These are phyloP conservation scores for Coenonympha arcania DNA, from an alignment of 2,888 invertebrate species.

Conservation along the genomic window DNA sequence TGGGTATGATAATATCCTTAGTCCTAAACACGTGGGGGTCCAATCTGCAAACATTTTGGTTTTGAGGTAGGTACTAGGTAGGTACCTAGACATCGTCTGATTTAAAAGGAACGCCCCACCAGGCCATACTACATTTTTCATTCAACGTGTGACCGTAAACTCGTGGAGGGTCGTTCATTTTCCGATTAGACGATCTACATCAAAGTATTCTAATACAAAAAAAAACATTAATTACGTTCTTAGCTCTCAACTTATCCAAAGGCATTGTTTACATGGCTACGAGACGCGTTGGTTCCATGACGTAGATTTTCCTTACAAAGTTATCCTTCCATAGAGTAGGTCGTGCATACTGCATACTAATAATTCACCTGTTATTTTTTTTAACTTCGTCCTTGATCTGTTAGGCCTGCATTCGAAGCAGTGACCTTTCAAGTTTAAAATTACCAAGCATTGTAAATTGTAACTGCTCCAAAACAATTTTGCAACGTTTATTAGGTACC, in stretches of 20 bases:
- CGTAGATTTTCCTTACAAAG: neutral
- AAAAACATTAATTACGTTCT: neutral
- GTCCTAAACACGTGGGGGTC: too few relatives aligned
- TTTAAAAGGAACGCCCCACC: too few relatives aligned
- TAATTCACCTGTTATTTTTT: slow-evolving; percentile 5
- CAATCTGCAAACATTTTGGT: too few relatives aligned
- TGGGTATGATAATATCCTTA: too few relatives aligned
- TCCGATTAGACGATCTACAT: too few relatives aligned
- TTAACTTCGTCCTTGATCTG: slow-evolving; percentile 4
- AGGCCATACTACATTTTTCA: too few relatives aligned
- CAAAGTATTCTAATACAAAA: too few relatives aligned
- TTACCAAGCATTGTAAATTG: neutral
- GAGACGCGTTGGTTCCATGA: slow-evolving; percentile 1
- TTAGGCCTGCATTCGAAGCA: neutral
- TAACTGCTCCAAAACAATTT: neutral
- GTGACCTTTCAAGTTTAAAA: neutral
- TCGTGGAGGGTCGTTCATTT: too few relatives aligned
- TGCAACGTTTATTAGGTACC: too few relatives aligned
- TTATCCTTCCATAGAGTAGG: neutral
- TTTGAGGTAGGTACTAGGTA: too few relatives aligned
- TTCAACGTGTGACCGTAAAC: too few relatives aligned
- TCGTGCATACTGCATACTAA: slow-evolving; percentile 6
- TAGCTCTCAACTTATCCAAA: neutral
- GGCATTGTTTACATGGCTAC: neutral
- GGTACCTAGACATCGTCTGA: too few relatives aligned